Base-by-base conservation (phyloP, 2,113 vertebrate species). In the Leptodactylus fuscus region DNA sequence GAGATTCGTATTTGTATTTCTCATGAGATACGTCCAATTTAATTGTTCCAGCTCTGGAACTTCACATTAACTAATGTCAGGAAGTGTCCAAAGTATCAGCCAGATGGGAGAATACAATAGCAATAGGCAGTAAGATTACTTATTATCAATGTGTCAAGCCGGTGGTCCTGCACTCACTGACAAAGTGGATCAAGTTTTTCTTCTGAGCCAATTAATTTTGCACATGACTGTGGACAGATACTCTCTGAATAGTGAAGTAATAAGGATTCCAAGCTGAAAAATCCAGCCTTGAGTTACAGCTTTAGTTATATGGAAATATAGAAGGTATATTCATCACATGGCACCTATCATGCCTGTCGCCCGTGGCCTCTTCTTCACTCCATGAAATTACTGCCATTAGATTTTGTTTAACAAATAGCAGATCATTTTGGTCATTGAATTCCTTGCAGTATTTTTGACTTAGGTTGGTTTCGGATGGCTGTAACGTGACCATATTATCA, bases 171-270 rank as follows among this genome's bases (percentile, higher is more conserved):
- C 15, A 38, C 9, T 79, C 27, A 55, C 29, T 79, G 48, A 79
- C 51, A 79, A 24, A 34, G 32, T 51, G 69, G 36, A 78, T 71
- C 69, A 44, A 38, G 70, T 12, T 46, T 41, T 73, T 73, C 70
- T 29, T 20, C 44, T 6, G 71, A 32, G 46, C 22, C 76, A 79
- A 58, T 79, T 79, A 79, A 11, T 34, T 38, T 38, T 58, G 51
- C 76, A 58, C 49, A 53, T 38, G 29, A 32, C 49, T 36, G 51
- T 79, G 51, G 32, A 24, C 70, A 55, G 49, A 79, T 51, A 51
- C 5, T 77, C 51, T 79, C 48, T 32, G 16, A 18, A 32, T 10
- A 38, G 27, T n/a, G 5, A 24, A 58, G 51, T 60, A 53, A 58
- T 79, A 58, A 58, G 75, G 69, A 41, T n/a, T 71, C 70, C 46